A percentile compares a stretch with the other conserved stretches of the same genome.
Evolutionary conservation across 2,113 vertebrate species (phyloP).

Genomic region (Eolophus roseicapilla): DNA sequence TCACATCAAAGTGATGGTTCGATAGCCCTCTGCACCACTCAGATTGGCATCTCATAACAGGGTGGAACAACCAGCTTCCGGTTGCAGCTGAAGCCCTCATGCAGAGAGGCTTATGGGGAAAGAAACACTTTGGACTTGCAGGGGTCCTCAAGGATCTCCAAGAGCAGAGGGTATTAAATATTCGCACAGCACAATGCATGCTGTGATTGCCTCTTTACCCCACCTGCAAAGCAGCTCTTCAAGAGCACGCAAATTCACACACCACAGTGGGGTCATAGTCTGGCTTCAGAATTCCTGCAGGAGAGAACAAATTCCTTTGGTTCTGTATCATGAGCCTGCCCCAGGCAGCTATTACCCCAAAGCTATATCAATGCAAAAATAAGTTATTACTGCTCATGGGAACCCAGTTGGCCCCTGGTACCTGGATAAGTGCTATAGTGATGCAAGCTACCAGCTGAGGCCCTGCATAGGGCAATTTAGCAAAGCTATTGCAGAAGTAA

Average conservation of each 20-base stretch:
- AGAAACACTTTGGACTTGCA: neutral
- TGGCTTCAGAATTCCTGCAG: neutral
- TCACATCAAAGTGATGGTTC: neutral
- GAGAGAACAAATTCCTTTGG: neutral
- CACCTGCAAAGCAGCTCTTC: neutral
- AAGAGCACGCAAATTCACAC: neutral
- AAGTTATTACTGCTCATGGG: neutral
- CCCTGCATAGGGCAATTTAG: neutral
- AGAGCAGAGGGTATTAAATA: neutral
- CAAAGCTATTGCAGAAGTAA: neutral
- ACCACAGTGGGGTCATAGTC: fast-evolving
- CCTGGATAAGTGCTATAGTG: neutral
- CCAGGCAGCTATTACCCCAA: neutral
- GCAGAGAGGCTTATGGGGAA: neutral
- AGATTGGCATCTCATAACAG: neutral
- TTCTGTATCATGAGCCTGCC: neutral
- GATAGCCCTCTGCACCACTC: neutral
- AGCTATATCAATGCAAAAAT: neutral
- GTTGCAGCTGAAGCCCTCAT: neutral
- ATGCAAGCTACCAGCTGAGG: neutral
- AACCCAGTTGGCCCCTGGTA: neutral
- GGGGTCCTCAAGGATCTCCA: neutral
- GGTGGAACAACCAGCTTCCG: neutral
- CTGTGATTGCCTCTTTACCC: neutral
- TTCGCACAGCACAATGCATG: neutral